phyloP scores from a whole-genome alignment of 2,888 invertebrate genomes.

The Aphelenchoides bicaudatus region DNA sequence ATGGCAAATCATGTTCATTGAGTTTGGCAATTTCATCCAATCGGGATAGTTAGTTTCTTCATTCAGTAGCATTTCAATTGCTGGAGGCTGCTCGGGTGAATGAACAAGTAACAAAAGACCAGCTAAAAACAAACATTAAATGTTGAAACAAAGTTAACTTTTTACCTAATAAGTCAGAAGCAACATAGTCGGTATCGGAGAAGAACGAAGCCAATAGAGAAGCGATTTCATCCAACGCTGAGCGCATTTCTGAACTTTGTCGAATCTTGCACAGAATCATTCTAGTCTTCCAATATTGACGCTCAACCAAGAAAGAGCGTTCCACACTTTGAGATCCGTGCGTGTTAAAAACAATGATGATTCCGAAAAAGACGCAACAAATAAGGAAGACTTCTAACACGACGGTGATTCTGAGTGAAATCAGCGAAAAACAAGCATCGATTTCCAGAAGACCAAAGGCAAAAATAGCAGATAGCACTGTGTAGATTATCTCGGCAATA shows the following conservation, averaged over 20 bases:
- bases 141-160: no score
- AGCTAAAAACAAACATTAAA: no score
- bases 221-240: conserved; percentile 57
- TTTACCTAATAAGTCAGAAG: conserved; percentile 85
- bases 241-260: conserved; percentile 48
- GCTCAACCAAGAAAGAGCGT: conserved; percentile 41
- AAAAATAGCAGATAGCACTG: conserved; percentile 75
- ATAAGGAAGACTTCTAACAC: conserved; percentile 54
- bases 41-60: conserved; percentile 70
- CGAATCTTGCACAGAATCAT: conserved; percentile 55
- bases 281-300: conserved; percentile 42
- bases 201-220: conserved; percentile 56
- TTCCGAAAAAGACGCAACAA: conserved; percentile 44
- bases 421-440: conserved; percentile 31
- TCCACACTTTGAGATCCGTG: conserved; percentile 45
- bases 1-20: conserved; percentile 62
- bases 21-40: conserved; percentile 62
- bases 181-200: conserved; percentile 71
- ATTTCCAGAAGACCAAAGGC: conserved; percentile 36
- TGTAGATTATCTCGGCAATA: conserved; percentile 75
- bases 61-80: background rate
- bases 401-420: conserved; percentile 43
- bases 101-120: conserved; percentile 75
- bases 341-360: conserved; percentile 46
- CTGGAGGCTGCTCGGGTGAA: conserved; percentile 60